Percentiles rank a stretch among this genome's conserved stretches.
These are phyloP conservation scores for Siphlonurus alternatus DNA, from an alignment of 2,888 invertebrate genomes.

Conservation along the genomic window DNA sequence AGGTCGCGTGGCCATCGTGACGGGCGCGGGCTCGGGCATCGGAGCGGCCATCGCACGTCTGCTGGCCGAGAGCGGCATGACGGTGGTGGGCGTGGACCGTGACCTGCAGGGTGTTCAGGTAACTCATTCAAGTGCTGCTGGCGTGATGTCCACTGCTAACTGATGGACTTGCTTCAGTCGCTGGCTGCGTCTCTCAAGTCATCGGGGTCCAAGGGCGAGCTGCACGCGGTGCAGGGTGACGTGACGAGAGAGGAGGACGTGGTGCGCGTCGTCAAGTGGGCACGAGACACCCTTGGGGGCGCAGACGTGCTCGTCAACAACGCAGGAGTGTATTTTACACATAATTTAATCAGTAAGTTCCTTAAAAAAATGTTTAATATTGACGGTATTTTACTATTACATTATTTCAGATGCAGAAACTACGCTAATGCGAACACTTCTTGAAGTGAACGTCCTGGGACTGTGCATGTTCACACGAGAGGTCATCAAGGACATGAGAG, in stretches of 20 bases:
- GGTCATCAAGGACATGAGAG: background rate
- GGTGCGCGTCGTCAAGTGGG: background rate
- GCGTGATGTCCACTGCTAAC: background rate
- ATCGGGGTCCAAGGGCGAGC: too few relatives aligned
- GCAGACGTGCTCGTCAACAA: background rate
- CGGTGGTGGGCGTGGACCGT: slow-evolving; percentile 1
- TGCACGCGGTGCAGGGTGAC: too few relatives aligned
- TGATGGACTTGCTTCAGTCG: too few relatives aligned
- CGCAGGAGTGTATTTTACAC: background rate
- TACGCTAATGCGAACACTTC: background rate
- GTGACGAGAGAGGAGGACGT: too few relatives aligned
- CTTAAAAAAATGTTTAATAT: background rate
- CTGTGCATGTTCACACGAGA: background rate
- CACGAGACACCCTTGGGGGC: background rate
- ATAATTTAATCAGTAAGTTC: background rate
- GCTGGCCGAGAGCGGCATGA: background rate
- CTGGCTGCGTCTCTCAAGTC: too few relatives aligned
- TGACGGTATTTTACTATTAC: background rate
- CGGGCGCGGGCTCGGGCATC: slow-evolving; percentile 4
- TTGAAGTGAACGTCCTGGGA: background rate
- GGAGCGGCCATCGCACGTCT: slow-evolving; percentile 3
- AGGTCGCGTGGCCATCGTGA: slow-evolving; percentile 2
- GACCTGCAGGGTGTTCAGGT: too few relatives aligned
- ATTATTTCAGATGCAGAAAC: background rate
- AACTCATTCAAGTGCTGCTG: background rate